These are phyloP conservation scores for Schrankia costaestrigalis DNA, from an alignment of 2,888 invertebrate genomes.

Conservation along the genomic window DNA sequence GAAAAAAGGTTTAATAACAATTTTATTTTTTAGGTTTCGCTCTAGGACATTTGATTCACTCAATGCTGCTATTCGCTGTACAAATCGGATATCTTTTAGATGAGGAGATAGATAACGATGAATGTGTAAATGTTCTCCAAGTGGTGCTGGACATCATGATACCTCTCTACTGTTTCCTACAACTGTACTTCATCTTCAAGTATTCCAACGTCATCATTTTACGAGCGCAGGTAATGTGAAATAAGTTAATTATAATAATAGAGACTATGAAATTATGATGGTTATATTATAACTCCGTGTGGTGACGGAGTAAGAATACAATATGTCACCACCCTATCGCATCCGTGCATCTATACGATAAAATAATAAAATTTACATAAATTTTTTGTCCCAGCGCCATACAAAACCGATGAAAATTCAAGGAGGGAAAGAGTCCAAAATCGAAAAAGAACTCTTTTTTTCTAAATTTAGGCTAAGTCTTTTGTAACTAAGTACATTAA, in stretches of 20 bases:
- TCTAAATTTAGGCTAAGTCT: too few species aligned
- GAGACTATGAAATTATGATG: not conserved
- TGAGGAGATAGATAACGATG: slow-evolving; percentile 70
- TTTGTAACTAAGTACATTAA: too few species aligned
- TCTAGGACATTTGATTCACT: slow-evolving; percentile 88
- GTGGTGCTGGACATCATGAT: slow-evolving; percentile 85
- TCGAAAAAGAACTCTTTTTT: too few species aligned
- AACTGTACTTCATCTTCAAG: slow-evolving; percentile 90
- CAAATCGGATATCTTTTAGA: slow-evolving; percentile 83
- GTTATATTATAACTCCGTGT: too few species aligned
- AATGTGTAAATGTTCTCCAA: slow-evolving; percentile 82
- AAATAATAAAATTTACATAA: too few species aligned
- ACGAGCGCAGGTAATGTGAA: slow-evolving; percentile 51
- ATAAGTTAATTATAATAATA: not conserved
- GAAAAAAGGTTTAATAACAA: not conserved
- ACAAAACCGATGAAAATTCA: too few species aligned
- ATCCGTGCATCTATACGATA: too few species aligned
- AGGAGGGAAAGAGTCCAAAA: too few species aligned
- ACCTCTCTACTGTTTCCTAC: slow-evolving; percentile 86
- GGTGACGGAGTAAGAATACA: too few species aligned
- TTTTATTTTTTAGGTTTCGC: slow-evolving; percentile 82
- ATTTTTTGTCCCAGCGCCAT: too few species aligned
- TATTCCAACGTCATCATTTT: slow-evolving; percentile 87
- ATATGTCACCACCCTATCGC: too few species aligned
- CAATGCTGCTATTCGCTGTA: slow-evolving; percentile 84